phyloP scores from a whole-genome alignment of 2,888 invertebrate genomes.

The Galerucella nymphaeae region DNA sequence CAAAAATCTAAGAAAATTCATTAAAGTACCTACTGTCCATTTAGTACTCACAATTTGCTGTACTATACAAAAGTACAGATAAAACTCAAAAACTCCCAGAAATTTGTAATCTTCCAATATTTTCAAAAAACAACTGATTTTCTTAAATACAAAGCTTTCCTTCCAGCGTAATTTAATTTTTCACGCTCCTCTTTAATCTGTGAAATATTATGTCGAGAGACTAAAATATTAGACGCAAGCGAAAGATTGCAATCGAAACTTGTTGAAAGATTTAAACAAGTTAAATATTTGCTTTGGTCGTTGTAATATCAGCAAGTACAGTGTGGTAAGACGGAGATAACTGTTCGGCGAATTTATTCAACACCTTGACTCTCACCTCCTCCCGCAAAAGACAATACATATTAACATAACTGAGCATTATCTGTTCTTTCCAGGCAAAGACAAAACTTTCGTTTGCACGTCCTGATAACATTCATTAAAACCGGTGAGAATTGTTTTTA shows the following conservation, averaged over 20 bases:
- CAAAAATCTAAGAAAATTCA: too few species aligned
- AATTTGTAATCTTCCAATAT: too few species aligned
- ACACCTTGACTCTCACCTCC: conserved; percentile 58
- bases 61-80: too few species aligned
- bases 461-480: conserved; percentile 47
- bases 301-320: conserved; percentile 48
- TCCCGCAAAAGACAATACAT: conserved; percentile 60
- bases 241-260: background rate
- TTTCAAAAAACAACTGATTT: background rate
- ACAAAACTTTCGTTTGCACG: conserved; percentile 38
- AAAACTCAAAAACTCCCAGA: too few species aligned
- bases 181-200: background rate
- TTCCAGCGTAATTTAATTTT: too few species aligned
- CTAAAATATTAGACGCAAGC: background rate
- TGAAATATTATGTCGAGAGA: background rate
- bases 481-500: conserved; percentile 38
- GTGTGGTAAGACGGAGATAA: conserved; percentile 58
- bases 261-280: conserved; percentile 56
- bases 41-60: too few species aligned
- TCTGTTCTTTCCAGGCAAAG: conserved; percentile 51
- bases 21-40: too few species aligned
- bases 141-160: background rate
- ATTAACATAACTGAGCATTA: conserved; percentile 63
- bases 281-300: conserved; percentile 60
- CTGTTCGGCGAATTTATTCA: conserved; percentile 58